Percentiles rank a stretch among this genome's conserved stretches.
These are phyloP conservation scores for Lepilemur septentrionalis DNA, from an alignment of 2,797 vertebrate genomes.

Conservation along the genomic window DNA sequence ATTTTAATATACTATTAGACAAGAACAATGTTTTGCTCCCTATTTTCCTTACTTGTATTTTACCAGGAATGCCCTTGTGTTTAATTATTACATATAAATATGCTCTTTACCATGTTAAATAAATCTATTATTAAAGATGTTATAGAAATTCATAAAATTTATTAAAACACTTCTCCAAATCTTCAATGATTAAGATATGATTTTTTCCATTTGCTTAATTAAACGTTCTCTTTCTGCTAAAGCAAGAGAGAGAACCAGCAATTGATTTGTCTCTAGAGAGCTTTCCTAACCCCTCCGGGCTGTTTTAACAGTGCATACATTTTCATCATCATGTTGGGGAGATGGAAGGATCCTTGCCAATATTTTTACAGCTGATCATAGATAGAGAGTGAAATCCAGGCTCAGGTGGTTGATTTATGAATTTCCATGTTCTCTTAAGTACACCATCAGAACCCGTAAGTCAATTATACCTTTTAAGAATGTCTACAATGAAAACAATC, in stretches of 20 bases:
- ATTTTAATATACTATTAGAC: not conserved
- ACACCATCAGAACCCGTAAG: not conserved
- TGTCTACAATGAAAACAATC: not conserved
- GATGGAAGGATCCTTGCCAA: not conserved
- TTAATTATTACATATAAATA: not conserved
- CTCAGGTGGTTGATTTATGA: not conserved
- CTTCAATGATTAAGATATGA: not conserved
- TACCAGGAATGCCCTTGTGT: not conserved
- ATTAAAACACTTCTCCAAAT: not conserved
- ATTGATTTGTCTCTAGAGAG: not conserved
- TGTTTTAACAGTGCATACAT: not conserved
- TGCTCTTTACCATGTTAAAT: not conserved
- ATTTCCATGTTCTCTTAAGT: not conserved
- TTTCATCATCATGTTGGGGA: not conserved
- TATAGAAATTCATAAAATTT: not conserved
- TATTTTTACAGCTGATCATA: not conserved
- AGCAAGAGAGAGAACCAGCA: not conserved
- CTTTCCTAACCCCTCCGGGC: not conserved
- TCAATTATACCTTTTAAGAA: not conserved
- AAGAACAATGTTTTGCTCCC: not conserved
- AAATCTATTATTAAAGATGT: not conserved
- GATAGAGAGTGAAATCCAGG: not conserved
- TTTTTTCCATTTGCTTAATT: not conserved
- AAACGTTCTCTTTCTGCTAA: not conserved
- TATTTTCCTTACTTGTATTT: not conserved